Evolutionary conservation across 2,797 vertebrate genomes (phyloP).

Genomic region (Platyrinchus mystaceus): DNA sequence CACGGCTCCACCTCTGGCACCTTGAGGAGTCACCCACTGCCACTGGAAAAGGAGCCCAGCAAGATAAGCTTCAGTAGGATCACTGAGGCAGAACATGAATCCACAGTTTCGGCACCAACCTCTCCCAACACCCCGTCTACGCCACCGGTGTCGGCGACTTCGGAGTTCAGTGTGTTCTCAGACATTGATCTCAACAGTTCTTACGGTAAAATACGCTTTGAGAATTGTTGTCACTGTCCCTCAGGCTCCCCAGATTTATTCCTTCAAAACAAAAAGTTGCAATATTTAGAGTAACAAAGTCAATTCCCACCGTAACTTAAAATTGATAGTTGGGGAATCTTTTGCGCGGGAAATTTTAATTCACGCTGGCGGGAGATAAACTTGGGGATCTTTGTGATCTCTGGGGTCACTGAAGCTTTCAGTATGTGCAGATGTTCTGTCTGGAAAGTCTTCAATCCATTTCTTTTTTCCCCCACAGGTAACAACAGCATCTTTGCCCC

Average conservation of each 20-base stretch:
- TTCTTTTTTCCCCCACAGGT: constrained; percentile 73
- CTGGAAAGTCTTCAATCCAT: neutral
- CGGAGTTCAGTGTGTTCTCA: constrained; percentile 89
- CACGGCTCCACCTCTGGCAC: constrained; percentile 87
- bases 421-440: neutral
- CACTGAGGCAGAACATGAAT: constrained; percentile 88
- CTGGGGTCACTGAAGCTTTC: neutral
- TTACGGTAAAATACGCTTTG: constrained; percentile 56
- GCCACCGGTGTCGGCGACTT: constrained; percentile 90
- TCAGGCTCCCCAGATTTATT: neutral
- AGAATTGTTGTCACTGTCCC: accelerated
- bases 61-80: constrained; percentile 97
- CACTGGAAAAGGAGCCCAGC: constrained; percentile 92
- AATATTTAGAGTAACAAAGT: neutral
- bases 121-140: constrained; percentile 92
- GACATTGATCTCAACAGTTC: constrained; percentile 88
- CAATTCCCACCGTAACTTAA: neutral
- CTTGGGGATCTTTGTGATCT: neutral
- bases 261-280: neutral
- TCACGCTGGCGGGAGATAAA: accelerated
- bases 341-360: neutral
- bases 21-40: constrained; percentile 87
- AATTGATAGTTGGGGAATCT: neutral
- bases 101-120: constrained; percentile 83
- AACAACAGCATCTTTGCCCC: constrained; percentile 87